These are phyloP conservation scores for Archivesica marissinica DNA, from an alignment of 1,140 invertebrate species.

Conservation along the genomic window DNA sequence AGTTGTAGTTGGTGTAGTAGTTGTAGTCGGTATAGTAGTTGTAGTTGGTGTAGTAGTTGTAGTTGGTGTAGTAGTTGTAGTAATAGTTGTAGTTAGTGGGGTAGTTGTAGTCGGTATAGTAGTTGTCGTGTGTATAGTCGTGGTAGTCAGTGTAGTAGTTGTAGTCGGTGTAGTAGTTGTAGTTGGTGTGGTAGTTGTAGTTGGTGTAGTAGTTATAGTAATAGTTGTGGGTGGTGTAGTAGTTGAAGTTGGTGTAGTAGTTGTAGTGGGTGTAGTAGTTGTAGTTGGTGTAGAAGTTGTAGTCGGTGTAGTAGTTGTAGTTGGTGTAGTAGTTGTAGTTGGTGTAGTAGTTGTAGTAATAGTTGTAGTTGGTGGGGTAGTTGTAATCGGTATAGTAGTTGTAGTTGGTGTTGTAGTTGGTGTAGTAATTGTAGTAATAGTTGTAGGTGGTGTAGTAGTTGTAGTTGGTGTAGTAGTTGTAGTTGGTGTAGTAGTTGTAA, in stretches of 20 bases:
- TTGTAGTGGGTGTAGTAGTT: neutral
- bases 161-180: conserved; percentile 24
- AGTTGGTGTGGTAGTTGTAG: neutral
- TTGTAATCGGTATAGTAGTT: no score
- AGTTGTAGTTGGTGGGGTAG: no score
- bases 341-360: no score
- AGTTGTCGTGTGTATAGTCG: neutral
- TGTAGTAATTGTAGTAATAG: no score
- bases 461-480: no score
- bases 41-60: neutral
- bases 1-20: no score
- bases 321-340: no score
- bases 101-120: neutral
- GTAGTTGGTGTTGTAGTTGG: no score
- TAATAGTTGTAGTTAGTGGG: neutral
- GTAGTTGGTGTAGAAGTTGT: no score
- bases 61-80: neutral
- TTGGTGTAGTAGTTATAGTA: neutral
- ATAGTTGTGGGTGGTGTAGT: conserved; percentile 22
- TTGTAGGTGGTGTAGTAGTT: no score
- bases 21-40: neutral
- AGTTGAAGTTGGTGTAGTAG: conserved; percentile 22
- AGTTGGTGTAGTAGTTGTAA: no score
- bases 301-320: no score
- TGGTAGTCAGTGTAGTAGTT: neutral